phyloP scores from a whole-genome alignment of 2,888 invertebrate species.

The Liposcelis brunnea region DNA sequence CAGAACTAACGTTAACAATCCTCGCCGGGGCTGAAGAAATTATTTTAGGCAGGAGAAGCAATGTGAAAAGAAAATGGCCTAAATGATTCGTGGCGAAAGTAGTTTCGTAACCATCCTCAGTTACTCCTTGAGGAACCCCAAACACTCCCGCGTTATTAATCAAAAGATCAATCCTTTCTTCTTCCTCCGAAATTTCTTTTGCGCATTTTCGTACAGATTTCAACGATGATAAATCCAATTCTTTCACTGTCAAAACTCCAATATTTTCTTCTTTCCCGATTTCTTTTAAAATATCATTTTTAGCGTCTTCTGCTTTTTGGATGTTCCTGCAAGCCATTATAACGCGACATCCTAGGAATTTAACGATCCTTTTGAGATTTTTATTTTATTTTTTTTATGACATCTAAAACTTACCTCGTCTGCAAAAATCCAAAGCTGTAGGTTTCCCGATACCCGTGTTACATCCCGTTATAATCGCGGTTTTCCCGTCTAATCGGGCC shows the following conservation, averaged over 20 bases:
- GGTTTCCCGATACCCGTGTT: constrained; percentile 27
- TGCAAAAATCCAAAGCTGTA: constrained; percentile 26
- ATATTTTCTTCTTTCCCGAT: constrained; percentile 15
- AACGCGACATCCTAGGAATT: constrained; percentile 32
- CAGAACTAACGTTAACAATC: constrained; percentile 45
- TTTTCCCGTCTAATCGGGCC: constrained; percentile 30
- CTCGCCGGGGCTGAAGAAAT: constrained; percentile 37
- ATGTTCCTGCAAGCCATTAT: constrained; percentile 39
- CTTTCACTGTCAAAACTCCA: constrained; percentile 28
- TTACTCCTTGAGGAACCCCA: constrained; percentile 30
- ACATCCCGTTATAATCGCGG: constrained; percentile 24
- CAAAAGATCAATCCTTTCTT: constrained; percentile 14
- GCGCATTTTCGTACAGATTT: constrained; percentile 28
- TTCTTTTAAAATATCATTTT: constrained; percentile 28
- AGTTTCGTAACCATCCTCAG: constrained; percentile 46
- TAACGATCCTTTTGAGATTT: not conserved
- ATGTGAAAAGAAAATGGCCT: constrained; percentile 42
- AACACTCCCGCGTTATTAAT: constrained; percentile 11
- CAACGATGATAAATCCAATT: constrained; percentile 28
- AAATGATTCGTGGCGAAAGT: constrained; percentile 51
- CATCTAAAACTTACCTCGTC: constrained; percentile 22
- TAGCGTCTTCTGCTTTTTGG: constrained; percentile 35
- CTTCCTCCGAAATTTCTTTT: constrained; percentile 20
- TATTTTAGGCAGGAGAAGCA: constrained; percentile 40
- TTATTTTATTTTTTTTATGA: not conserved